Percentiles rank a stretch among this genome's conserved stretches.
These are phyloP conservation scores for Epirrhoe alternata DNA, from an alignment of 2,888 invertebrate genomes.

Conservation along the genomic window DNA sequence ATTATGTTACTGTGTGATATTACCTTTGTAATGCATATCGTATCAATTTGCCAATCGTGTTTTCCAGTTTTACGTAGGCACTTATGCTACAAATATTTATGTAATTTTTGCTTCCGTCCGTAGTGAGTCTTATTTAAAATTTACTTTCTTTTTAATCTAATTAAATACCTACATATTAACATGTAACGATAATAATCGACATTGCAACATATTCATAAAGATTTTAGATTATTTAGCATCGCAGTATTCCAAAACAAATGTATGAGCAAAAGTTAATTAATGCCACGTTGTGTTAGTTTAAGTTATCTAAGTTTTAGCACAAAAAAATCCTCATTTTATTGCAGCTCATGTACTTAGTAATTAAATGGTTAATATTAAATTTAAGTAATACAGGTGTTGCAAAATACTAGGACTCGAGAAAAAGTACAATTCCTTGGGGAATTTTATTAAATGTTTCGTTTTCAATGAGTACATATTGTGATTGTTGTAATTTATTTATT, in stretches of 20 bases:
- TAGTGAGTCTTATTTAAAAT: too few species aligned
- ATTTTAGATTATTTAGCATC: slow-evolving; percentile 11
- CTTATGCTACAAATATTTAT: too few species aligned
- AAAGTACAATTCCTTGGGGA: background rate
- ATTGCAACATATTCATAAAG: slow-evolving; percentile 18
- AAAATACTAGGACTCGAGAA: background rate
- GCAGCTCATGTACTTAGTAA: slow-evolving; percentile 48
- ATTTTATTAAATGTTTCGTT: background rate
- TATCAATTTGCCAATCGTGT: too few species aligned
- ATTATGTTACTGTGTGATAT: too few species aligned
- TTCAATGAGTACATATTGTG: background rate
- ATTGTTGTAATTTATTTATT: background rate
- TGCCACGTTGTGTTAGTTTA: slow-evolving; percentile 17
- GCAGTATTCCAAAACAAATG: slow-evolving; percentile 29
- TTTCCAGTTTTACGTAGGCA: too few species aligned
- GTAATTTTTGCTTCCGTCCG: too few species aligned
- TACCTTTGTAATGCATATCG: too few species aligned
- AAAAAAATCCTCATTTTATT: slow-evolving; percentile 29
- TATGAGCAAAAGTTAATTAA: slow-evolving; percentile 17
- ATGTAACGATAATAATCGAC: slow-evolving; percentile 11
- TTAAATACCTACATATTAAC: background rate
- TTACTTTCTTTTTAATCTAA: too few species aligned
- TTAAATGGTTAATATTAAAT: slow-evolving; percentile 7
- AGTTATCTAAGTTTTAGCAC: slow-evolving; percentile 27
- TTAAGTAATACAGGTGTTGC: slow-evolving; percentile 4